Evolutionary conservation across 2,113 vertebrate species (phyloP).

Genomic region (Boulengeromyrus knoepffleri): DNA sequence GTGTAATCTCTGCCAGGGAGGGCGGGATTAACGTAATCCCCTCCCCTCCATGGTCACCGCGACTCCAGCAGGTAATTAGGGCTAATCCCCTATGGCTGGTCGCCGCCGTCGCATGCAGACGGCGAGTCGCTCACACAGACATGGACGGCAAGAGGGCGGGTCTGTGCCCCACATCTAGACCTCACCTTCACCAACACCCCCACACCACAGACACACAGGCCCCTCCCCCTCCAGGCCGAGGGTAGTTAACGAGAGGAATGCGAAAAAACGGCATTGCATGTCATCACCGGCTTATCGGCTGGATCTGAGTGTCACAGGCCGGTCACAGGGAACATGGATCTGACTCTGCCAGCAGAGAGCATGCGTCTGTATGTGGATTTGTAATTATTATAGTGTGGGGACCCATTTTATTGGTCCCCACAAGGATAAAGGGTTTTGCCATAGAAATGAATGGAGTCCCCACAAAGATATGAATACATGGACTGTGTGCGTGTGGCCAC

Average conservation of each 20-base stretch:
- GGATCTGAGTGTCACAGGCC: background rate
- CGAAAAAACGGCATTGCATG: background rate
- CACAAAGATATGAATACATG: too few species aligned
- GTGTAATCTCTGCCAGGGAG: constrained; percentile 28
- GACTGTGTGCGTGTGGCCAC: background rate
- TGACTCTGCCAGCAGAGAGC: background rate
- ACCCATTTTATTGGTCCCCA: too few species aligned
- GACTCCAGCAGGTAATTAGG: constrained; percentile 21
- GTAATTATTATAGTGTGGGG: too few species aligned
- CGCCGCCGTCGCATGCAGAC: constrained; percentile 33
- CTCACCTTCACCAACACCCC: background rate
- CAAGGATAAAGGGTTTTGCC: too few species aligned
- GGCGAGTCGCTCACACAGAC: background rate
- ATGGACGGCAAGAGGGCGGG: background rate
- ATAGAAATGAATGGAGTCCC: too few species aligned
- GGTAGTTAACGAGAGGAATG: background rate
- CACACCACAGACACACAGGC: background rate
- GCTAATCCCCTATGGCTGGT: constrained; percentile 33
- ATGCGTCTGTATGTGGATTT: background rate
- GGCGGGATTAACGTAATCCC: constrained; percentile 50
- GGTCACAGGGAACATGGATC: too few species aligned
- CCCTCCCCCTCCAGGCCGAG: background rate
- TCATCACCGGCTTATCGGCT: background rate
- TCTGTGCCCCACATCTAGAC: background rate
- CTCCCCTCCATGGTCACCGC: constrained; percentile 32